Evolutionary conservation across 2,113 vertebrate species (phyloP), one percentile per base, ranked within the genome.

Genomic region (Ochotona curzoniae): DNA sequence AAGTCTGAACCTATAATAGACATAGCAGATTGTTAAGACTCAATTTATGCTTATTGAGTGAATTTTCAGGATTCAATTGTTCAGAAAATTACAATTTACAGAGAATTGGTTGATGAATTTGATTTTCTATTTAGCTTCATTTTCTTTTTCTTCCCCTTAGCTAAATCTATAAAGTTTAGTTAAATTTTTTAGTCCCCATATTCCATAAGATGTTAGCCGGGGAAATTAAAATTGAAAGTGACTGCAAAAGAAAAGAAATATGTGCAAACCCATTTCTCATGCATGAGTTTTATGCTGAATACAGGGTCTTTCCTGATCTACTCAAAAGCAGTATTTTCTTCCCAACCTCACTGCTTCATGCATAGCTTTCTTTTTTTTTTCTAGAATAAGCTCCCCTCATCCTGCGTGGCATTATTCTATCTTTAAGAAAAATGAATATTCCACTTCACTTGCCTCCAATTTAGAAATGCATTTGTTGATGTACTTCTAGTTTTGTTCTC

Each of bases 71-170:
- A 95, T 90, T 32, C 64, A 95, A 75, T 95, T 96, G 91, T 93
- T 95, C 69, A 93, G 84, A 96, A 96, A 95, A 96, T 75, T 96
- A 64, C 25, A 95, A 91, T 94, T 94, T 93, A 82, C 9, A 51
- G 51, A 90, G 64, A 70, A 91, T 28, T 91, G 89, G 51, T 75
- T 71, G 47, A 85, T 82, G 51, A 32, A 44, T 78, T 93, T 71
- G 49, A 49, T 90, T 94, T 96, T 90, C 32, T 87, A 35, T 69
- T 76, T 26, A 38, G 60, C 38, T 83, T 93, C 57, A 86, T 87
- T 80, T 93, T 75, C 28, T 70, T 74, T 57, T 75, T 25, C 13
- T 83, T 83, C 83, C 93, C 49, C 25, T 91, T 35, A 63, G 47
- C 32, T 83, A 75, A 25, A 87, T 47, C 83, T 71, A 89, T 51